Percentiles rank a stretch among this genome's conserved stretches.
phyloP scores from a whole-genome alignment of 2,113 vertebrate species.

The Electrona antarctica region DNA sequence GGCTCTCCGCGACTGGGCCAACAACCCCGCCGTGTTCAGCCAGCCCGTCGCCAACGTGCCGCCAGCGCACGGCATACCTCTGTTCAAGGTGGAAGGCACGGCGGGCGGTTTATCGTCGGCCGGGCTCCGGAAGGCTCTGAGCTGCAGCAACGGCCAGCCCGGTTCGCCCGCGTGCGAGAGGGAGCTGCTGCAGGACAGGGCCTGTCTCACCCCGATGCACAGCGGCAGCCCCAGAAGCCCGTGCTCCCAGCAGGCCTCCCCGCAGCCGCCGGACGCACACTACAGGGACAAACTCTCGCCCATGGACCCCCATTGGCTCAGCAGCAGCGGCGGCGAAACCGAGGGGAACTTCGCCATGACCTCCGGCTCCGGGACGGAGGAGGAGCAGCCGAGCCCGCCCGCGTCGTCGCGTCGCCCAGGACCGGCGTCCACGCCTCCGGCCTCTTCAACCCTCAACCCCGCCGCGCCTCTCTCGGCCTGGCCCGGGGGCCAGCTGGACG shows the following conservation, averaged over 20 bases:
- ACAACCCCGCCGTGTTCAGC: slow-evolving; percentile 92
- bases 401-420: slow-evolving; percentile 66
- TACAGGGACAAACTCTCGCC: slow-evolving; percentile 84
- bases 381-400: slow-evolving; percentile 83
- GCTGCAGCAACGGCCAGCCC: slow-evolving; percentile 81
- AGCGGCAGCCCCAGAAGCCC: slow-evolving; percentile 88
- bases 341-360: slow-evolving; percentile 79
- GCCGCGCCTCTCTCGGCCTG: slow-evolving; percentile 65
- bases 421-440: slow-evolving; percentile 80
- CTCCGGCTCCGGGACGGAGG: slow-evolving; percentile 74
- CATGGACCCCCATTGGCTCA: slow-evolving; percentile 88
- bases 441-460: slow-evolving; percentile 74
- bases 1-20: slow-evolving; percentile 94
- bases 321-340: slow-evolving; percentile 81
- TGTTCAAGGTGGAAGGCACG: slow-evolving; percentile 90
- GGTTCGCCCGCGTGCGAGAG: slow-evolving; percentile 81
- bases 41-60: slow-evolving; percentile 85
- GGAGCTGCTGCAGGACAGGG: slow-evolving; percentile 77
- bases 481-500: slow-evolving; percentile 82
- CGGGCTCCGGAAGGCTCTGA: slow-evolving; percentile 80
- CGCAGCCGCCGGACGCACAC: slow-evolving; percentile 73
- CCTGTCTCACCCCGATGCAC: slow-evolving; percentile 80
- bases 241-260: slow-evolving; percentile 87
- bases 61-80: slow-evolving; percentile 84
- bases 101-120: slow-evolving; percentile 56